A percentile compares a stretch with the other conserved stretches of the same genome.
Evolutionary conservation across 2,797 vertebrate genomes (phyloP).

Genomic region (Jordanella pulchra): DNA sequence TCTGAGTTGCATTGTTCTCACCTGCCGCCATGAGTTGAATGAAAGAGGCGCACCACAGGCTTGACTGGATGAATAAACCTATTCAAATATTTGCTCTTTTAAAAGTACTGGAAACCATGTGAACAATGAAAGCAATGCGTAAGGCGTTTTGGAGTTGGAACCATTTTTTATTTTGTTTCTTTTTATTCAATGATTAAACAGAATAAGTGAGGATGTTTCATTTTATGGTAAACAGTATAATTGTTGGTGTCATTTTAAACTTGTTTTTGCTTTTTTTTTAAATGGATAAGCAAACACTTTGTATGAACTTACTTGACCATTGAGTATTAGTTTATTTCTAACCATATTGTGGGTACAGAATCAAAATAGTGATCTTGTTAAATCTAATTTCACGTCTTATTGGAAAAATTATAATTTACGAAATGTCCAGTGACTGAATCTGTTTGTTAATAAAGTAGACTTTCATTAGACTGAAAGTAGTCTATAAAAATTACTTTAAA

Average conservation of each 20-base stretch:
- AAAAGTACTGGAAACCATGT: neutral
- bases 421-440: neutral
- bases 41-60: neutral
- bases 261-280: neutral
- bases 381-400: neutral
- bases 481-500: neutral
- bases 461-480: neutral
- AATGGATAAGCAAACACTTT: neutral
- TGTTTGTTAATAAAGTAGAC: too few species aligned
- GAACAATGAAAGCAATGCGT: neutral
- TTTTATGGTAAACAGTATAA: neutral
- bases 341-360: neutral
- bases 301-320: neutral
- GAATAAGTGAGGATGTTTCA: neutral
- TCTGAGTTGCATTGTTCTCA: conserved; percentile 36
- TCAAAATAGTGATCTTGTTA: neutral
- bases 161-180: neutral
- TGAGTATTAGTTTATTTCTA: neutral
- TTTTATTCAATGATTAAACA: neutral
- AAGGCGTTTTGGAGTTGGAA: neutral
- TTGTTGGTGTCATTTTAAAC: neutral
- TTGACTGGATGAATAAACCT: neutral
- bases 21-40: conserved; percentile 18
- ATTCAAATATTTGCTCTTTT: neutral
- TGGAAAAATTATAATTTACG: neutral